Evolutionary conservation across 2,888 invertebrate genomes (phyloP).

Genomic region (Enchytraeus crypticus): DNA sequence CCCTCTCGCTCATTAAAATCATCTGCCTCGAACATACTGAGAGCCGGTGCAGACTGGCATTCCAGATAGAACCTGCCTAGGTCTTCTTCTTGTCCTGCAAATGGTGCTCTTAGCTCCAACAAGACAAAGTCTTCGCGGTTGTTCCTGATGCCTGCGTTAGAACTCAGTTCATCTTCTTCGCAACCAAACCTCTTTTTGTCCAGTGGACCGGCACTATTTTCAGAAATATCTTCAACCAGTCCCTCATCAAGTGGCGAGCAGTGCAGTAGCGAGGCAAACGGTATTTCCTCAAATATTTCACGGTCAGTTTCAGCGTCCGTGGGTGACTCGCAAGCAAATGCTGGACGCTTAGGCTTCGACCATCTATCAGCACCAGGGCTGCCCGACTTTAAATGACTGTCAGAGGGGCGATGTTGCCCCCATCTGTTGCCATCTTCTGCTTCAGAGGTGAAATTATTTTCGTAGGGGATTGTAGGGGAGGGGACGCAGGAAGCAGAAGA

Average conservation of each 20-base stretch:
- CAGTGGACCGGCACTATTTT: not conserved
- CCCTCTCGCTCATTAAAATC: not conserved
- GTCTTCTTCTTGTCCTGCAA: constrained; percentile 7
- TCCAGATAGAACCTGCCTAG: constrained; percentile 4
- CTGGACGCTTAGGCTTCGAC: constrained; percentile 2
- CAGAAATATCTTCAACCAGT: not conserved
- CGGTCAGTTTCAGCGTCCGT: not conserved
- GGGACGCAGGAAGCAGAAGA: too few species aligned
- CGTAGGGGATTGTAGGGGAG: too few species aligned
- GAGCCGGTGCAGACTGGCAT: constrained; percentile 1
- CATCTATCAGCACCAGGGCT: too few species aligned
- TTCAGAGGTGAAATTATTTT: too few species aligned
- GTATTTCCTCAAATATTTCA: not conserved
- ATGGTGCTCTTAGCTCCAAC: constrained; percentile 5
- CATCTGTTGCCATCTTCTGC: too few species aligned
- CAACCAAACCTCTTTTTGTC: not conserved
- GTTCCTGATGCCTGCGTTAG: not conserved
- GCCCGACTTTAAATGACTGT: too few species aligned
- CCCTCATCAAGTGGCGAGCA: not conserved
- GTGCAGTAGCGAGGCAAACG: constrained; percentile 4
- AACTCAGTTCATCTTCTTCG: not conserved
- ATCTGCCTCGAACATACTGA: constrained; percentile 7
- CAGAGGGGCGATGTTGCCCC: too few species aligned
- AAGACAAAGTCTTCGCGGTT: constrained; percentile 4
- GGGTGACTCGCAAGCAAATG: not conserved